A percentile compares a stretch with the other conserved stretches of the same genome.
phyloP scores from a whole-genome alignment of 2,888 invertebrate species.

The Orchesella flavescens region DNA sequence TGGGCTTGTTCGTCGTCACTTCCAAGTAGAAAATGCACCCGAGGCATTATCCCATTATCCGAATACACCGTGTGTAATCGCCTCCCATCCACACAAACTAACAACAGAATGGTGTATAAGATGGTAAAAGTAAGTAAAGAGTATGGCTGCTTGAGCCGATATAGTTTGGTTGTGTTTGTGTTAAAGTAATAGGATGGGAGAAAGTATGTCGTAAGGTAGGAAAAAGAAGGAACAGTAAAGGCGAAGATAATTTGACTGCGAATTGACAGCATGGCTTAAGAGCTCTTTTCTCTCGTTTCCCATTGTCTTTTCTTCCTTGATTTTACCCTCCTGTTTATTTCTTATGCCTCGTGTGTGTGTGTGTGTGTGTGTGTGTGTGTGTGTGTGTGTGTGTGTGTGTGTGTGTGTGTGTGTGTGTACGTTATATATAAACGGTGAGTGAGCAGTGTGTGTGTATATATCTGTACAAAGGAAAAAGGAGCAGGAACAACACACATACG shows the following conservation, averaged over 20 bases:
- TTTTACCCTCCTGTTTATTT: conserved; percentile 12
- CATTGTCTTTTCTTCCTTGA: conserved; percentile 13
- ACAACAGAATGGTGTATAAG: too few species aligned
- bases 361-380: too few species aligned
- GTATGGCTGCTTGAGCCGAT: too few species aligned
- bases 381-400: too few species aligned
- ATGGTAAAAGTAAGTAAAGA: conserved; percentile 1
- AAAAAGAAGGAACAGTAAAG: background rate
- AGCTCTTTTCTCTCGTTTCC: conserved; percentile 42
- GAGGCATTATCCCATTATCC: conserved; percentile 1
- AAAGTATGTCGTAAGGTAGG: background rate
- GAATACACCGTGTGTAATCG: background rate
- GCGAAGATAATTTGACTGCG: conserved; percentile 59
- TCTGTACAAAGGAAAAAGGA: background rate
- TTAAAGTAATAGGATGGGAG: too few species aligned
- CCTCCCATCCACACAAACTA: background rate
- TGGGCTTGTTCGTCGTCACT: too few species aligned
- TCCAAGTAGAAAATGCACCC: background rate
- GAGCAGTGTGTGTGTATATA: background rate
- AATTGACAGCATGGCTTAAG: conserved; percentile 58
- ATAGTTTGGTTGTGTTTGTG: too few species aligned
- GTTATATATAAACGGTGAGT: background rate
- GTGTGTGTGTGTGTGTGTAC: background rate
- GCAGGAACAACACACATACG: too few species aligned
- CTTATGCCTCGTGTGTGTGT: background rate